These are phyloP conservation scores for Drosophila subsilvestris DNA, from an alignment of 2,888 invertebrate species.

Conservation along the genomic window DNA sequence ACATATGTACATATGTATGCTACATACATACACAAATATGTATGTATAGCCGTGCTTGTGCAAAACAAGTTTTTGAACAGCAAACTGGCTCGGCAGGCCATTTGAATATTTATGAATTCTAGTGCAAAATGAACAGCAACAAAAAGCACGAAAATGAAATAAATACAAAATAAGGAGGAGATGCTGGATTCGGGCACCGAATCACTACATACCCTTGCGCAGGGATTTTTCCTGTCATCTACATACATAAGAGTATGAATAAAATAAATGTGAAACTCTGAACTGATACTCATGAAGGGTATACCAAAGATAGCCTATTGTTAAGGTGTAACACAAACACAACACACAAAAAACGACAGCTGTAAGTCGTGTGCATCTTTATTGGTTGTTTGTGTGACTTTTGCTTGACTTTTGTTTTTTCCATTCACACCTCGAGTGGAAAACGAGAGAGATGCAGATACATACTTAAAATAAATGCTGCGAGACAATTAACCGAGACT, in stretches of 20 bases:
- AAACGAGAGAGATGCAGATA: slow-evolving; percentile 30
- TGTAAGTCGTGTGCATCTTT: slow-evolving; percentile 44
- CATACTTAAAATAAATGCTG: slow-evolving; percentile 29
- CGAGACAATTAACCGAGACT: slow-evolving; percentile 44
- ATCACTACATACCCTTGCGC: background rate
- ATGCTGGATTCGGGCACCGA: background rate
- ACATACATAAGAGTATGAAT: background rate
- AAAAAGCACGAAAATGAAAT: slow-evolving; percentile 5
- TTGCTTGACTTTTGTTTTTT: slow-evolving; percentile 22
- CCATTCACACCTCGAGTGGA: slow-evolving; percentile 37
- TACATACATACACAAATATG: background rate
- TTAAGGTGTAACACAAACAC: background rate
- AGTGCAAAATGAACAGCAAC: slow-evolving; percentile 23
- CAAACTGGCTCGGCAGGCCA: slow-evolving; percentile 65
- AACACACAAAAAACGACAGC: slow-evolving; percentile 16
- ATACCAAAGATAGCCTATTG: background rate
- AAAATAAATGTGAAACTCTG: background rate
- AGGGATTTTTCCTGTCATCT: background rate
- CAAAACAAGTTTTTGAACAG: slow-evolving; percentile 63
- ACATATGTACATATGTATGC: too few relatives aligned
- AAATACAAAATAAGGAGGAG: background rate
- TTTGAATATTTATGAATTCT: slow-evolving; percentile 58
- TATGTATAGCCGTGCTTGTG: slow-evolving; percentile 13
- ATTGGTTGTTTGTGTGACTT: slow-evolving; percentile 12
- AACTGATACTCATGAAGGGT: slow-evolving; percentile 8